Evolutionary conservation across 1,140 invertebrate species (phyloP).

Genomic region (Aphidius gifuensis): DNA sequence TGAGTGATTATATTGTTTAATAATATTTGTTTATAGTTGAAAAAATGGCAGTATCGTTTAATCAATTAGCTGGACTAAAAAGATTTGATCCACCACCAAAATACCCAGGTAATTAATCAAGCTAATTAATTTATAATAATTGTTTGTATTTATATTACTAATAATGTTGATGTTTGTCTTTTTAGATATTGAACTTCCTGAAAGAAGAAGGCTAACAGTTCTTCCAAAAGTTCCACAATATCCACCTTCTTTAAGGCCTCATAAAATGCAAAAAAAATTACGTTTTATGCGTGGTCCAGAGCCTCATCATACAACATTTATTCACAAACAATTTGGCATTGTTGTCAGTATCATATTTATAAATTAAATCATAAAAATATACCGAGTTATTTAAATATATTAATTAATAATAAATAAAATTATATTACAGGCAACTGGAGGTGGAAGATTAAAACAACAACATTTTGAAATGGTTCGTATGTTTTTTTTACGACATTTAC

Average conservation of each 20-base stretch:
- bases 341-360: constrained; percentile 61
- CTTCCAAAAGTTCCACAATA: constrained; percentile 71
- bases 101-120: constrained; percentile 52
- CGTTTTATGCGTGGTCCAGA: constrained; percentile 88
- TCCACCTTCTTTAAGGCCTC: constrained; percentile 63
- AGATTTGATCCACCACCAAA: constrained; percentile 60
- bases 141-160: neutral
- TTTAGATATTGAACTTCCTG: constrained; percentile 71
- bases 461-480: constrained; percentile 89
- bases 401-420: neutral
- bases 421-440: constrained; percentile 68
- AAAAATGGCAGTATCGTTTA: constrained; percentile 29
- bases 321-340: constrained; percentile 89
- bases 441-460: constrained; percentile 73
- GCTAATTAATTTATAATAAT: neutral
- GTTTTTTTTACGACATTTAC: constrained; percentile 63
- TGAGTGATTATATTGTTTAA: neutral
- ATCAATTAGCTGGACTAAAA: constrained; percentile 59
- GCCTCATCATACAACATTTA: constrained; percentile 74
- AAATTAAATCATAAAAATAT: constrained; percentile 19
- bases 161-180: constrained; percentile 20
- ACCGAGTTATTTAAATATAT: neutral
- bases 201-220: constrained; percentile 65
- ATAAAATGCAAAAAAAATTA: constrained; percentile 80
- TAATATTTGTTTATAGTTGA: constrained; percentile 10